These are phyloP conservation scores for Acanthaster planci DNA, from an alignment of 35 echinoderm and acorn worm genomes.

Conservation along the genomic window DNA sequence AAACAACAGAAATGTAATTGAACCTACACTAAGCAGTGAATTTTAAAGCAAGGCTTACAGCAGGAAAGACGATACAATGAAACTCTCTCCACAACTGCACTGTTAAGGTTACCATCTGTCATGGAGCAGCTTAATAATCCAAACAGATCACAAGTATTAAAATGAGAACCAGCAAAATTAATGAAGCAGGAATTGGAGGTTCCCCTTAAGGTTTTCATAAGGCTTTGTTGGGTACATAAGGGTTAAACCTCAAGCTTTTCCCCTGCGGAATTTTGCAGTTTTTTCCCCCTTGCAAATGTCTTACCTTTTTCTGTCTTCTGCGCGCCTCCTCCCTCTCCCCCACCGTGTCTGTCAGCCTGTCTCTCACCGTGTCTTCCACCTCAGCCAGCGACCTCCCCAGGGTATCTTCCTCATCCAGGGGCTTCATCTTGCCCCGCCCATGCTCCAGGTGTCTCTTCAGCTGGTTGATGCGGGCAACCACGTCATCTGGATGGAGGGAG, in stretches of 20 bases:
- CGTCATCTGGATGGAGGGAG: slow-evolving; percentile 69
- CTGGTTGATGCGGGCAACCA: slow-evolving; percentile 64
- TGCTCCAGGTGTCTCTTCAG: slow-evolving; percentile 19
- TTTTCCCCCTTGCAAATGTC: neutral
- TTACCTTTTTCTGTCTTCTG: neutral
- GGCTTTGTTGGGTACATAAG: no score
- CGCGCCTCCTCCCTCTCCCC: slow-evolving; percentile 43
- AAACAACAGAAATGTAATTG: no score
- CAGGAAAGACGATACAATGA: no score
- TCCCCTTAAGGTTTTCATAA: no score
- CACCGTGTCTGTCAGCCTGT: slow-evolving; percentile 41
- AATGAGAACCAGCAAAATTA: neutral
- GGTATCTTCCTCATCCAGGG: slow-evolving; percentile 49
- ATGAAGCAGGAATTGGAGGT: no score
- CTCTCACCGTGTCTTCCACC: slow-evolving; percentile 55
- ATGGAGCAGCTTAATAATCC: no score
- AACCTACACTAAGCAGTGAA: no score
- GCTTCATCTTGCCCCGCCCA: slow-evolving; percentile 1
- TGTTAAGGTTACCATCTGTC: no score
- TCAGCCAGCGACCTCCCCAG: slow-evolving; percentile 66
- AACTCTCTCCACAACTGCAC: no score
- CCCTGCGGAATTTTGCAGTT: no score
- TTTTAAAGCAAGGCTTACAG: no score
- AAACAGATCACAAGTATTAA: neutral
- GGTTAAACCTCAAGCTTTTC: no score